Conservation (phyloP, 2,113 vertebrate species). For the Nyctibius bracteatus region DNA sequence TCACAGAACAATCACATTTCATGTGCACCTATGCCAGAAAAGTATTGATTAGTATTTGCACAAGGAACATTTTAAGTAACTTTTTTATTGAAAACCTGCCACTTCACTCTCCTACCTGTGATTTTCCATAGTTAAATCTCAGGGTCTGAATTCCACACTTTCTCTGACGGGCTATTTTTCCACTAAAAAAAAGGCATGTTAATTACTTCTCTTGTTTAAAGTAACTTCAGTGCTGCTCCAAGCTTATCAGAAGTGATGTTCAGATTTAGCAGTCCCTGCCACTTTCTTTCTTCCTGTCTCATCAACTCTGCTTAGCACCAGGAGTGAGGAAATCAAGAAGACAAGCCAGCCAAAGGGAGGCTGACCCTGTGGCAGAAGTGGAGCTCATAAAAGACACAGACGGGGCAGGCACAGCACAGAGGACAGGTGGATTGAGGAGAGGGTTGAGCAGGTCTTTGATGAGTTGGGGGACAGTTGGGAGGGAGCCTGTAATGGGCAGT, state of each 20-base stretch:
- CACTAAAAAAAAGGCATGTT: neutral
- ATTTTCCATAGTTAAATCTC: neutral
- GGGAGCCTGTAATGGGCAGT: neutral
- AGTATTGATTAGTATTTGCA: neutral
- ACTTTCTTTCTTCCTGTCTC: neutral
- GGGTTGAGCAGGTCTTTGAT: neutral
- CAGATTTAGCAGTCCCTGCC: neutral
- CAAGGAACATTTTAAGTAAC: neutral
- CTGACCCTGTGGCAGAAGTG: neutral
- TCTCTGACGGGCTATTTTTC: neutral
- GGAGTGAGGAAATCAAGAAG: neutral
- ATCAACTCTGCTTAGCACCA: neutral
- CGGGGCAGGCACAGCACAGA: neutral
- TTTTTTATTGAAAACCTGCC: neutral
- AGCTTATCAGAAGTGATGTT: neutral
- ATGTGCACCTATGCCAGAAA: neutral
- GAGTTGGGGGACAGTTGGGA: neutral
- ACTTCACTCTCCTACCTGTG: neutral
- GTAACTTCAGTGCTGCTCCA: neutral
- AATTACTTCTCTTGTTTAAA: neutral
- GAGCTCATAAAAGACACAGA: neutral
- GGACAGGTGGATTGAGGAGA: neutral
- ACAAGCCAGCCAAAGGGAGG: neutral
- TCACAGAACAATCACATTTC: neutral
- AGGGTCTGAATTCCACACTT: neutral